Percentiles rank a stretch among this genome's conserved stretches.
Evolutionary conservation across 2,888 invertebrate species (phyloP).

Genomic region (Alloscopus bannaensis): DNA sequence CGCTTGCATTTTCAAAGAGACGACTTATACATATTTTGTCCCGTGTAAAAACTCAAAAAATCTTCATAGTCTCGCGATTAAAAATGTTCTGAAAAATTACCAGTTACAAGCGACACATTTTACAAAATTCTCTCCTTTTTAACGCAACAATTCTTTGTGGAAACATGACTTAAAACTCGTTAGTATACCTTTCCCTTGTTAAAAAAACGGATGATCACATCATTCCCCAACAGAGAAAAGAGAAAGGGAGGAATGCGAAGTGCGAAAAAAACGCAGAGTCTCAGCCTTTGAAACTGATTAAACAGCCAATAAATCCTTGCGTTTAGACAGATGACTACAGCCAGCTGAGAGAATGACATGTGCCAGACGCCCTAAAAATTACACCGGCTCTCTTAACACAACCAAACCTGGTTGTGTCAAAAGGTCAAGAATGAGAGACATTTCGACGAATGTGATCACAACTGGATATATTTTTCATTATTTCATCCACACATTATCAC

Average conservation of each 20-base stretch:
- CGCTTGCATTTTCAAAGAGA: too few relatives aligned
- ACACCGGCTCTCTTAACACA: conserved; percentile 44
- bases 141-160: neutral
- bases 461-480: conserved; percentile 60
- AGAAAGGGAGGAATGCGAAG: conserved; percentile 18
- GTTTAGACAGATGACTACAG: conserved; percentile 59
- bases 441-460: conserved; percentile 57
- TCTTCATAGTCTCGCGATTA: too few relatives aligned
- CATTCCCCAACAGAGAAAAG: neutral
- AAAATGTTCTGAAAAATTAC: too few relatives aligned
- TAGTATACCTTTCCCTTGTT: conserved; percentile 24
- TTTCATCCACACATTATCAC: conserved; percentile 56
- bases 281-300: conserved; percentile 54
- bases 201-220: neutral
- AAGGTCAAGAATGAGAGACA: conserved; percentile 63
- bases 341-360: conserved; percentile 64
- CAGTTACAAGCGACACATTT: too few relatives aligned
- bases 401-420: conserved; percentile 53
- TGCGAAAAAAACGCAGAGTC: conserved; percentile 41
- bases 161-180: neutral
- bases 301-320: conserved; percentile 61
- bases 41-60: too few relatives aligned
- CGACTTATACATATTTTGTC: too few relatives aligned
- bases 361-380: conserved; percentile 62
- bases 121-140: too few relatives aligned